Evolutionary conservation across 2,888 invertebrate genomes (phyloP), one percentile per base, ranked within the genome.

Genomic region (Mythimna albipuncta): DNA sequence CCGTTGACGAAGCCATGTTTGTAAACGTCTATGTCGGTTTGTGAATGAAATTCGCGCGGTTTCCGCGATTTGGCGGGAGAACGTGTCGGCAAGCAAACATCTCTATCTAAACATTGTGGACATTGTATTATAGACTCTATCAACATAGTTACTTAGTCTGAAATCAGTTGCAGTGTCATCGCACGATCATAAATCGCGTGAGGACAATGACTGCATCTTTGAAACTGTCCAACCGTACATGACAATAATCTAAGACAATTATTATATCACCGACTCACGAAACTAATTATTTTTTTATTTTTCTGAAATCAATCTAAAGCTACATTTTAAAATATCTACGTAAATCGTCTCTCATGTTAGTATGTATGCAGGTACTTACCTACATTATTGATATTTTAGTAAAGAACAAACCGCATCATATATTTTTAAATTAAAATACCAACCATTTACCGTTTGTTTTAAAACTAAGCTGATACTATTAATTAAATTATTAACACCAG

Each of bases 31-130:
- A 82, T 89, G 88, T 86, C 94, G 93, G 92, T 92, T 91, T 82
- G 91, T 96, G 93, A 96, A 96, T 96, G 96, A 95, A 95, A 93
- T 95, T 94, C 91, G 92, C 93, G 92, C 90, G 85, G 89, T 94
- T 96, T 95, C 94, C 96, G 94, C 89, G 89, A 94, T 92, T 91
- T 91, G 91, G 92, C 93, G 92, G 91, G 92, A 91, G 88, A 86
- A 85, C 86, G 86, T 82, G 87, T 83, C 81, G 77, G 72, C 65
- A 69, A 72, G 73, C 81, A 85, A 79, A 86, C 86, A 86, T 73
- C 69, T 72, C 59, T 69, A 82, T 80, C 70, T 86, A 87, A 86
- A 75, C 77, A 77, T 58, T 13, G n/a, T 50, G 35, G 6, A 58
- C 7, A 52, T 21, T 4, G 38, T 50, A 84, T 64, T 63, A 41